Conservation (phyloP, 2,888 invertebrate genomes). For the Spatulosminthurus flaviceps region DNA sequence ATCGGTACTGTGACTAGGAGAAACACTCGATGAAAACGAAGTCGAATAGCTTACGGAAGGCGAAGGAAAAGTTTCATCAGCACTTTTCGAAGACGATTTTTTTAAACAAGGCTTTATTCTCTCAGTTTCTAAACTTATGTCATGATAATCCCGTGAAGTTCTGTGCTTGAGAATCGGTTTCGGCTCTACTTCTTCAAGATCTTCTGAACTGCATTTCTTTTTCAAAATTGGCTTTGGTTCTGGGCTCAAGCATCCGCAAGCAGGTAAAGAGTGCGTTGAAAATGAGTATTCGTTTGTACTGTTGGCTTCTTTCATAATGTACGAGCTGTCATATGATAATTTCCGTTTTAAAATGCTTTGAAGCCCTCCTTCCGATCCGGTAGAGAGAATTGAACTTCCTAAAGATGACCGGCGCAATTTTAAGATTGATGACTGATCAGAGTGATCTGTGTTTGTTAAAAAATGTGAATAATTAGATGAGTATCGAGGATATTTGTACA, state of each 20-base stretch:
- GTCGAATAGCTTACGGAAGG: conserved; percentile 25
- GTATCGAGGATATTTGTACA: too few relatives aligned
- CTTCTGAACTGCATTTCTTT: conserved; percentile 61
- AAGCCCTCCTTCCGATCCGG: conserved; percentile 50
- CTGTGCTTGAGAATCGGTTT: conserved; percentile 60
- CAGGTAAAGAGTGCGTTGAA: conserved; percentile 53
- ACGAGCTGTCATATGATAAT: conserved; percentile 53
- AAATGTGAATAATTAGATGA: conserved; percentile 24
- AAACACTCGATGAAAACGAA: conserved; percentile 28
- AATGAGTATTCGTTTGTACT: conserved; percentile 50
- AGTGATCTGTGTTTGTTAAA: conserved; percentile 22
- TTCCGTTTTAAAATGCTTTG: conserved; percentile 56
- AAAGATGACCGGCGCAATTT: conserved; percentile 52
- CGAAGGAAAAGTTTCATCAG: conserved; percentile 42
- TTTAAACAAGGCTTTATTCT: conserved; percentile 60
- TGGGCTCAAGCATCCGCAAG: conserved; percentile 53
- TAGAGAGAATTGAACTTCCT: conserved; percentile 47
- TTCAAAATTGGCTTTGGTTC: conserved; percentile 61
- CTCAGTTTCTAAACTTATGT: conserved; percentile 43
- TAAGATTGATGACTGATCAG: conserved; percentile 51
- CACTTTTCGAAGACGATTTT: conserved; percentile 52
- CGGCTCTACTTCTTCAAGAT: conserved; percentile 60
- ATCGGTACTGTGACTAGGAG: conserved; percentile 24
- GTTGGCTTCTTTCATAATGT: conserved; percentile 47
- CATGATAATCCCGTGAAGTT: conserved; percentile 40